A percentile compares a stretch with the other conserved stretches of the same genome.
Evolutionary conservation across 2,797 vertebrate genomes (phyloP).

Genomic region (Pangasius mekongensis): DNA sequence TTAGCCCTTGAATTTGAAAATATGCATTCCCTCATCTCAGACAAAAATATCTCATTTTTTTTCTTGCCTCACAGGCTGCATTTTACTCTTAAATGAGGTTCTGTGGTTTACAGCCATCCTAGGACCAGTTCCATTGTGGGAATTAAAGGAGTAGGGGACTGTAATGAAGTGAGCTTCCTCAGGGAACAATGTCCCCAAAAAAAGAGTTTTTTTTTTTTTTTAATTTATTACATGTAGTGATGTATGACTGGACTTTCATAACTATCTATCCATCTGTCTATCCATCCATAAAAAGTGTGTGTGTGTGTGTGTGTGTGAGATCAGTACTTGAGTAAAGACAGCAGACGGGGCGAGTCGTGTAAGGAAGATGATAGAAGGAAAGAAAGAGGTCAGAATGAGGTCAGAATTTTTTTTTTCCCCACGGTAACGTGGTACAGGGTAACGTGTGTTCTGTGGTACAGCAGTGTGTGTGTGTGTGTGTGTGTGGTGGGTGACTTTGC

Average conservation of each 20-base stretch:
- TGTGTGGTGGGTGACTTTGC: slow-evolving; percentile 1
- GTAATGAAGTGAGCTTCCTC: neutral
- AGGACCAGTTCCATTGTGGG: neutral
- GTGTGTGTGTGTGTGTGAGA: neutral
- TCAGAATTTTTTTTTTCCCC: neutral
- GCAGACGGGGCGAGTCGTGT: neutral
- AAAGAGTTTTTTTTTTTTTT: no score
- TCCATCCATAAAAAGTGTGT: neutral
- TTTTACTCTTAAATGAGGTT: neutral
- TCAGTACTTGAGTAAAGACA: neutral
- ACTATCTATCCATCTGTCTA: neutral
- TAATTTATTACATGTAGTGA: neutral
- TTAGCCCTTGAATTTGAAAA: neutral
- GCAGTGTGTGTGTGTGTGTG: slow-evolving; percentile 52
- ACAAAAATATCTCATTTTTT: neutral
- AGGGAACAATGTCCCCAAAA: neutral
- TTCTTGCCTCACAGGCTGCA: neutral
- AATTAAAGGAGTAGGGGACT: neutral
- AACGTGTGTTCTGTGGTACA: slow-evolving; percentile 53
- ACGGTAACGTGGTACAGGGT: neutral
- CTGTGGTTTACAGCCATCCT: neutral
- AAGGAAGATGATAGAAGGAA: neutral
- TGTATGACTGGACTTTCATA: neutral
- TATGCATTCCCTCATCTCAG: neutral
- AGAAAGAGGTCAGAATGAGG: no score